Conservation (phyloP, 2,113 vertebrate genomes). For the Tichodroma muraria region DNA sequence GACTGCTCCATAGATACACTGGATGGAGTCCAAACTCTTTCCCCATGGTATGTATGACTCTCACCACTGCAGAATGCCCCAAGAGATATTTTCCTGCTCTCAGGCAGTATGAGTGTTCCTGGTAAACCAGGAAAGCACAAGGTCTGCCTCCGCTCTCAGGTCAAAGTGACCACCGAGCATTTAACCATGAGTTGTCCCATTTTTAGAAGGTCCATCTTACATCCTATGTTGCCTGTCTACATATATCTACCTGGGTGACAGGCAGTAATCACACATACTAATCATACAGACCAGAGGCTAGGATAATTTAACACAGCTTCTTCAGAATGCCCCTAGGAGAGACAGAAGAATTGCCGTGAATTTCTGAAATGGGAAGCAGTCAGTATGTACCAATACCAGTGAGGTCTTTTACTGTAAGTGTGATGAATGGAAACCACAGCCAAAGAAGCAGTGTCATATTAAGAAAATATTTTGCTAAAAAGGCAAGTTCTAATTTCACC, state of each 20-base stretch:
- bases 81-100: neutral
- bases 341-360: neutral
- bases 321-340: neutral
- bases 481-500: neutral
- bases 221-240: neutral
- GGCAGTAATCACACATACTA: neutral
- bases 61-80: neutral
- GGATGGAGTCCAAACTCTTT: neutral
- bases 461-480: neutral
- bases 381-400: neutral
- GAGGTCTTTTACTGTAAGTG: neutral
- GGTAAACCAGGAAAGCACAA: neutral
- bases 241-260: neutral
- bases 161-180: neutral
- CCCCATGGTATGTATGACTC: neutral
- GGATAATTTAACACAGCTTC: neutral
- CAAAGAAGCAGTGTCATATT: neutral
- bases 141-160: neutral
- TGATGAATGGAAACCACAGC: neutral
- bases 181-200: neutral
- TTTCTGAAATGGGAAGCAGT: neutral
- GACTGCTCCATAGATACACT: neutral
- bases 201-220: neutral
- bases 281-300: neutral
- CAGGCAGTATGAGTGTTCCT: fast-evolving